Percentiles rank a stretch among this genome's conserved stretches.
Conservation (phyloP, 2,797 vertebrate genomes). For the Trachurus trachurus region DNA sequence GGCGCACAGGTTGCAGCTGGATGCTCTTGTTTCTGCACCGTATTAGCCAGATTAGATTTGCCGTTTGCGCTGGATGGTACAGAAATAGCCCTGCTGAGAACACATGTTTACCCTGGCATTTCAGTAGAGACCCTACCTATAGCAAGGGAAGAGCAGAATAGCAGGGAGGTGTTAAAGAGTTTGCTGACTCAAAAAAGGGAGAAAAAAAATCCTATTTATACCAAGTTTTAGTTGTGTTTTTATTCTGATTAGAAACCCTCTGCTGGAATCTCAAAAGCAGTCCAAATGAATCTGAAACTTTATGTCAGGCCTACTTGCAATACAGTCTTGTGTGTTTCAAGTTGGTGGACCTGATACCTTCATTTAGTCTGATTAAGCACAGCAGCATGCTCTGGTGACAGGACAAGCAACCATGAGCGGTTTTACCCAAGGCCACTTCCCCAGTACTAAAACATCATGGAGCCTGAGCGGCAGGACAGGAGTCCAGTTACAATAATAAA, state of each 20-base stretch:
- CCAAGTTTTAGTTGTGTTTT: background rate
- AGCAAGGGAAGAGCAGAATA: background rate
- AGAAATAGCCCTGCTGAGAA: conserved; percentile 41
- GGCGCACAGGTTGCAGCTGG: conserved; percentile 47
- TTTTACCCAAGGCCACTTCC: background rate
- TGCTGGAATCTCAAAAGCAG: background rate
- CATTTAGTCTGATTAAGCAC: conserved; percentile 1
- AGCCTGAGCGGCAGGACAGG: background rate
- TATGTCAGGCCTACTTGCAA: background rate
- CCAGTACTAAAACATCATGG: background rate
- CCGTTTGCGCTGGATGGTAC: conserved; percentile 25
- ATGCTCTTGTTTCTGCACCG: conserved; percentile 28
- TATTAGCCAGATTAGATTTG: conserved; percentile 12
- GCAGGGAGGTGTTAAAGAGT: background rate
- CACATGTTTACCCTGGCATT: conserved; percentile 20
- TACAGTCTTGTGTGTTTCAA: background rate
- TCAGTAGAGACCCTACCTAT: conserved; percentile 21
- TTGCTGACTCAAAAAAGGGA: background rate
- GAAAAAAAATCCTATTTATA: background rate
- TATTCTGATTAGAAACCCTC: background rate
- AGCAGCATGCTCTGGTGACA: background rate
- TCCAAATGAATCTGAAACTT: conserved; percentile 1
- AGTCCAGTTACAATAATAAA: background rate
- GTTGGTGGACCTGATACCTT: background rate
- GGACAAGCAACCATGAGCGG: background rate